Evolutionary conservation across 2,888 invertebrate genomes (phyloP), one percentile per base, ranked within the genome.

Genomic region (Andrena chrysosceles): DNA sequence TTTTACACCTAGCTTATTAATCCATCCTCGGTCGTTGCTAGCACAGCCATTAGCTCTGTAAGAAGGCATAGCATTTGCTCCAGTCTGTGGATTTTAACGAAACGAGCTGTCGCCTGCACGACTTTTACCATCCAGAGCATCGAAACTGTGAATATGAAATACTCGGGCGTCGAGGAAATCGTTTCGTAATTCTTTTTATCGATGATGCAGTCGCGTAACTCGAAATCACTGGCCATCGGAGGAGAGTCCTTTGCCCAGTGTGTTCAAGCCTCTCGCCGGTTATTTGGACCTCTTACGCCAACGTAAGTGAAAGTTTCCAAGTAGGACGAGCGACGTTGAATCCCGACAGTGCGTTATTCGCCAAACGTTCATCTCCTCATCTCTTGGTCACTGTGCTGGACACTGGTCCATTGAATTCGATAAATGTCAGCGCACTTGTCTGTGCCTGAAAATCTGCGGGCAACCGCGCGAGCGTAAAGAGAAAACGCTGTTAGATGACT

Each of bases 231-330:
- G 82, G 80, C 76, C 69, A 42, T 69, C 69, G 56, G 62, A 70
- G 64, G 49, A 72, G 75, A 81, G 70, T 76, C 73, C 42, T 78
- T 71, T 76, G 67, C 66, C 72, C 72, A 63, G 81, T 83, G 67
- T 70, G 77, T 78, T 87, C 82, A 86, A 81, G 81, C 67, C 81
- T 81, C 67, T 59, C 72, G 83, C 63, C 70, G 66, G 86, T 84
- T 91, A 90, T 93, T 91, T 91, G 91, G 91, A 89, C 89, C 91
- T 93, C 93, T 93, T 93, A 93, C 92, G 93, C 90, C 91, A 92
- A 90, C 91, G 85, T 89, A 93, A 93, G 93, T 93, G 93, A 93
- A 93, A 93, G 93, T 93, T 93, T 88, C 89, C 92, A 93, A 93
- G 93, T 94, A 93, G 93, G 93, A 92, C 93, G 91, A 87, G 87